Evolutionary conservation across 2,113 vertebrate species (phyloP).

Genomic region (Naja naja): DNA sequence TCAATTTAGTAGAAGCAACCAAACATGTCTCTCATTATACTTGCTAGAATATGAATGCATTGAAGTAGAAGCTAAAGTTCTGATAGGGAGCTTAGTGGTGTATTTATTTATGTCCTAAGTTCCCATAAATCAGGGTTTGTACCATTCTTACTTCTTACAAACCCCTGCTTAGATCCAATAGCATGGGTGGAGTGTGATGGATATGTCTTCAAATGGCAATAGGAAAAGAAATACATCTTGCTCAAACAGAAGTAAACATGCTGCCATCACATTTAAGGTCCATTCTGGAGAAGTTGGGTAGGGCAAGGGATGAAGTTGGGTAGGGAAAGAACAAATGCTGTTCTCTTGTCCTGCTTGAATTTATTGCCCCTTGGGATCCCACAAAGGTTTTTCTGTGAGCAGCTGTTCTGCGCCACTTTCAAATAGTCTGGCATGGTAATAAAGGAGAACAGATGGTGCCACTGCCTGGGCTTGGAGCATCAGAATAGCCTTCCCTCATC

Average conservation of each 20-base stretch:
- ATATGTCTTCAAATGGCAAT: not conserved
- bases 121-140: slow-evolving; percentile 1
- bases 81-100: not conserved
- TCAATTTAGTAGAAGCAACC: not conserved
- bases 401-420: slow-evolving; percentile 3
- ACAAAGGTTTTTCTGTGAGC: not conserved
- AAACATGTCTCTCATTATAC: not conserved
- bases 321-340: not conserved
- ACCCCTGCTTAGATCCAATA: not conserved
- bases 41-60: not conserved
- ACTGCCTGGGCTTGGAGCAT: slow-evolving; percentile 15
- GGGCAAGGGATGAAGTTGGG: not conserved
- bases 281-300: accelerated
- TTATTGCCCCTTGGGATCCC: not conserved
- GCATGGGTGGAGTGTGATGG: not conserved
- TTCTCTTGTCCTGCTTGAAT: slow-evolving; percentile 11
- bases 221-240: not conserved
- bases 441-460: slow-evolving; percentile 19
- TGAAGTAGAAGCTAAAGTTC: not conserved
- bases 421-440: slow-evolving; percentile 14
- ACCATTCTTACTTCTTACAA: not conserved
- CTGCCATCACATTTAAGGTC: not conserved
- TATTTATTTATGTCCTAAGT: slow-evolving; percentile 14
- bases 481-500: not conserved
- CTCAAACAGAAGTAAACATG: not conserved